Evolutionary conservation across 2,797 vertebrate genomes (phyloP).

Genomic region (Alauda arvensis): DNA sequence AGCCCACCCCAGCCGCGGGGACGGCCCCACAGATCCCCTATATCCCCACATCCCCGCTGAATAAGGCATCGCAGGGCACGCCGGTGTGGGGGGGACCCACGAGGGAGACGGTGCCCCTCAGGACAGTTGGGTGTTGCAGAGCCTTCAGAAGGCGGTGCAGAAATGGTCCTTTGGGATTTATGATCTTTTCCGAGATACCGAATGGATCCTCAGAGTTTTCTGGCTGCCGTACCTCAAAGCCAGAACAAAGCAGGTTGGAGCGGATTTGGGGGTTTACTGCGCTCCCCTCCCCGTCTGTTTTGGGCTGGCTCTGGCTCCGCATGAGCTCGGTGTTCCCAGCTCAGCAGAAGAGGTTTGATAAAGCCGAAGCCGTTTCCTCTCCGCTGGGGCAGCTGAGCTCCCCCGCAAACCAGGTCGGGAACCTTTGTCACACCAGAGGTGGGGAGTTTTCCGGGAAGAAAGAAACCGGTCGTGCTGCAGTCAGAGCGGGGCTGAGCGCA

Average conservation of each 20-base stretch:
- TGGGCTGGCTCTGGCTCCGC: neutral
- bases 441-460: neutral
- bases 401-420: accelerated
- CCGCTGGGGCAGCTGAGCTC: neutral
- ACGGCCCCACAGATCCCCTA: neutral
- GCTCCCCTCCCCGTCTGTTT: accelerated
- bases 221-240: accelerated
- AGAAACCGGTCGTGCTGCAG: neutral
- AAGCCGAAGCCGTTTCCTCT: neutral
- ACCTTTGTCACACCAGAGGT: neutral
- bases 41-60: neutral
- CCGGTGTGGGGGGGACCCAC: accelerated
- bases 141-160: neutral
- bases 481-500: neutral
- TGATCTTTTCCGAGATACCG: neutral
- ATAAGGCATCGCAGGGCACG: accelerated
- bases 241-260: neutral
- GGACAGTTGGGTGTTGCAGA: accelerated
- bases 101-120: neutral
- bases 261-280: neutral
- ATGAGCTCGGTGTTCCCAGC: accelerated
- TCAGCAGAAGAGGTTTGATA: neutral
- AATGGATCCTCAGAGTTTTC: neutral
- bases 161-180: neutral
- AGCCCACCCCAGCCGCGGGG: neutral